Evolutionary conservation across 2,797 vertebrate species (phyloP).

Genomic region (Danio kyathit): DNA sequence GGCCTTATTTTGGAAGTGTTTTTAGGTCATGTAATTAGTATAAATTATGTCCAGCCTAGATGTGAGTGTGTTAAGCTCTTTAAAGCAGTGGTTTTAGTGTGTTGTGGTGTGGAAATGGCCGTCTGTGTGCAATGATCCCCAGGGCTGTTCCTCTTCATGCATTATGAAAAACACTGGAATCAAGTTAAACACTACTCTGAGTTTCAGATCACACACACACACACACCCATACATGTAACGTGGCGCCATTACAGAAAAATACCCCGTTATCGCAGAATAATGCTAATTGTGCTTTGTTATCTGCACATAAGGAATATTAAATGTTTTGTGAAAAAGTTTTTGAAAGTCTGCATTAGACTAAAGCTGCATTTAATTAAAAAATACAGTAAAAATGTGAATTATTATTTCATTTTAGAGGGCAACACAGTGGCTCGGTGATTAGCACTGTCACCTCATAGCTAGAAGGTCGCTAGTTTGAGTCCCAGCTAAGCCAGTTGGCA

Average conservation of each 20-base stretch:
- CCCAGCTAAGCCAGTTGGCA: no score
- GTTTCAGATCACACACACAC: conserved; percentile 15
- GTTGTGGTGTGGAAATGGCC: conserved; percentile 34
- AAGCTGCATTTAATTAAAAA: not conserved
- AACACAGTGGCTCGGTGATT: no score
- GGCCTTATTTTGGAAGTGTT: conserved; percentile 16
- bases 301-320: conserved; percentile 5
- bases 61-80: conserved; percentile 13
- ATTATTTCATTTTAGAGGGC: no score
- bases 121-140: conserved; percentile 54
- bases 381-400: not conserved
- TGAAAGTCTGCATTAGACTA: not conserved
- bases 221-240: conserved; percentile 38
- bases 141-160: conserved; percentile 54
- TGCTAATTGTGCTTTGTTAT: conserved; percentile 37
- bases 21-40: conserved; percentile 40
- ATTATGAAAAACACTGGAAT: conserved; percentile 56
- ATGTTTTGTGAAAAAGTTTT: not conserved
- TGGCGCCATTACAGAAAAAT: conserved; percentile 18
- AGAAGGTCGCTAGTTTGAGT: no score
- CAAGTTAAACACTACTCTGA: conserved; percentile 42
- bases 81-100: conserved; percentile 33
- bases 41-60: conserved; percentile 41
- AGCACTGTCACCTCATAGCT: no score
- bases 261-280: conserved; percentile 34